Evolutionary conservation across 2,888 invertebrate species (phyloP), one percentile per base, ranked within the genome.

Genomic region (Pyrrhosoma nymphula): DNA sequence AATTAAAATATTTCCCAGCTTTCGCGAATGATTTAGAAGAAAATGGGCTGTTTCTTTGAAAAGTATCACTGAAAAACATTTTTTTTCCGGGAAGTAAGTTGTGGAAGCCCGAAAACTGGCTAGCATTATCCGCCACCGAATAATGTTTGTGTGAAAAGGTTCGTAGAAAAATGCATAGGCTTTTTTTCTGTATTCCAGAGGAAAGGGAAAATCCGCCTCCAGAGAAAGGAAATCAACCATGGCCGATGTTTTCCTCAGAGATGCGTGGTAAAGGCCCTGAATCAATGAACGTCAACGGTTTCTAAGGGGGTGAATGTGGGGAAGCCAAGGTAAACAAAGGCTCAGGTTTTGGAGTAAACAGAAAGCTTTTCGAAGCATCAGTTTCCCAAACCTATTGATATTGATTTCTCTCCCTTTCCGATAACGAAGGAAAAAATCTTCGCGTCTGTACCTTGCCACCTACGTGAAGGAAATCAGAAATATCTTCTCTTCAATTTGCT

Each of bases 261-360:
- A 35, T 82, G 82, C 35, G 82, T 82, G 35, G 82, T 82, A 82
- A 82, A 35, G 82, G 30, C 35, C 12, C 82, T 35, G 82, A 82
- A 82, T 82, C 82, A 30, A 82, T 23, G 35, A 35, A 82, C 35
- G 82, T 82, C 82, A 82, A 82, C 30, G 82, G 82, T 82, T 82
- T 82, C 82, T 82, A 30, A 82, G 82, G 35, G 35, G n/a, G 82
- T 35, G 30, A 35, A 82, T 35, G 35, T 82, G 35, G 82, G 82
- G 82, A 82, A 82, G 82, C 82, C 82, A 82, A 82, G 30, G 30
- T 26, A 82, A 82, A 82, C 82, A 82, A 82, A 82, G 82, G 82
- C 82, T 82, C 35, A 35, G 82, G 82, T 82, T 82, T 82, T 82
- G 82, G 82, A 82, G 82, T 82, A 82, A 82, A 82, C 82, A 82